phyloP scores from a whole-genome alignment of 2,888 invertebrate genomes.

The Synergus laeviventris region DNA sequence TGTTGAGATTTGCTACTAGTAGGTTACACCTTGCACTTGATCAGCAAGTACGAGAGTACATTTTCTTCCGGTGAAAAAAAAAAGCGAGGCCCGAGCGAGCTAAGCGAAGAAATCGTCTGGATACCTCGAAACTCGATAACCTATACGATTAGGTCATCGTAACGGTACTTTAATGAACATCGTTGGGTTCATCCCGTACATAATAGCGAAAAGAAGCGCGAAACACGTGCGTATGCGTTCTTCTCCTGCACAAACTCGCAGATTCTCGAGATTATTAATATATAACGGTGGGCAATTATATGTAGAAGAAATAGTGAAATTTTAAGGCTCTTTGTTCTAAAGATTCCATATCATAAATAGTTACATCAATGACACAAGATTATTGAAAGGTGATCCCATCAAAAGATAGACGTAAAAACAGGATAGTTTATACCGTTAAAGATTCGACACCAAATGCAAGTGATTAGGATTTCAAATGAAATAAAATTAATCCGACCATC shows the following conservation, averaged over 20 bases:
- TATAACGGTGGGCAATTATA: neutral
- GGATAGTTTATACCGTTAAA: too few species aligned
- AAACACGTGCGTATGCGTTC: constrained; percentile 39
- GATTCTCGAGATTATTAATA: neutral
- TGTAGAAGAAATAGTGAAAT: neutral
- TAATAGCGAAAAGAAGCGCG: constrained; percentile 48
- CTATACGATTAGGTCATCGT: constrained; percentile 57
- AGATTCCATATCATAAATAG: neutral
- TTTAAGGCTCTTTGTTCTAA: neutral
- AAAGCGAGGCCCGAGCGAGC: constrained; percentile 30
- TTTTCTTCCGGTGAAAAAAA: constrained; percentile 38
- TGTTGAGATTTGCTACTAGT: constrained; percentile 14
- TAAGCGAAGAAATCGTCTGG: constrained; percentile 29
- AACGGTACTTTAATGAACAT: constrained; percentile 58
- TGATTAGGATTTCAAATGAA: too few species aligned
- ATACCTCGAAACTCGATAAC: constrained; percentile 53
- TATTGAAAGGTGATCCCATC: too few species aligned
- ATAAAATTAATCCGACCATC: too few species aligned
- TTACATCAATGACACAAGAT: too few species aligned
- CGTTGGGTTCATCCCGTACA: constrained; percentile 51
- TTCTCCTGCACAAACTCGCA: too few species aligned
- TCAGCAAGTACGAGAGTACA: constrained; percentile 25
- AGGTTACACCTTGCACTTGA: constrained; percentile 31
- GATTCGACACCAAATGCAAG: too few species aligned
- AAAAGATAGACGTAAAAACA: too few species aligned